These are phyloP conservation scores for Scopus umbretta DNA, from an alignment of 2,113 vertebrate genomes.

Conservation along the genomic window DNA sequence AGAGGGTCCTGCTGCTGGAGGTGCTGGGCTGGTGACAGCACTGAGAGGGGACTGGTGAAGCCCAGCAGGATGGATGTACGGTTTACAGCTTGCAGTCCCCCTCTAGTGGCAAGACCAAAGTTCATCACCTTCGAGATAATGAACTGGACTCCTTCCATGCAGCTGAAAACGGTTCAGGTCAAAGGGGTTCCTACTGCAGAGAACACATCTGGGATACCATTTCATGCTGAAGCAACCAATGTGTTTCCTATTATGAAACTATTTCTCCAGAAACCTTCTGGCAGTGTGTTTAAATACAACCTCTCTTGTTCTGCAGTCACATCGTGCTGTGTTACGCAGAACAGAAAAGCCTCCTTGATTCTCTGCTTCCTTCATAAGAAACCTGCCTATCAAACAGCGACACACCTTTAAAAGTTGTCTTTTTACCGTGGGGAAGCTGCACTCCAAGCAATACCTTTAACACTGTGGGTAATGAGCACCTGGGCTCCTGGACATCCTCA, in stretches of 20 bases:
- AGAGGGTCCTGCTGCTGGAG: neutral
- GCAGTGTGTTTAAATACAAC: neutral
- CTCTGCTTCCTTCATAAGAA: neutral
- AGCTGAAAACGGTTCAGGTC: neutral
- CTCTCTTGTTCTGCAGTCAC: neutral
- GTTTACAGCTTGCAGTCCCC: neutral
- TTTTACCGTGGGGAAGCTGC: neutral
- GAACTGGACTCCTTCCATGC: neutral
- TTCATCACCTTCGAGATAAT: neutral
- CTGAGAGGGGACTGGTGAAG: neutral
- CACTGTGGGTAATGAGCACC: neutral
- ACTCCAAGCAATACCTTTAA: neutral
- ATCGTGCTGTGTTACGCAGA: accelerated
- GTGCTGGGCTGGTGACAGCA: neutral
- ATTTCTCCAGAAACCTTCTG: neutral
- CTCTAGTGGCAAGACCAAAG: constrained; percentile 23
- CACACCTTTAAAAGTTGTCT: neutral
- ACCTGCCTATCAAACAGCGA: neutral
- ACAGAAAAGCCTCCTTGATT: neutral
- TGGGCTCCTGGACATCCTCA: neutral
- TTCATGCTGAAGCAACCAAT: neutral
- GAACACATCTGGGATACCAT: neutral
- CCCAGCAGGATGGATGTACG: neutral
- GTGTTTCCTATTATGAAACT: neutral
- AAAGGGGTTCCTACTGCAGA: neutral